Base-by-base conservation (phyloP, 2,888 invertebrate genomes). In the Urechis unicinctus region DNA sequence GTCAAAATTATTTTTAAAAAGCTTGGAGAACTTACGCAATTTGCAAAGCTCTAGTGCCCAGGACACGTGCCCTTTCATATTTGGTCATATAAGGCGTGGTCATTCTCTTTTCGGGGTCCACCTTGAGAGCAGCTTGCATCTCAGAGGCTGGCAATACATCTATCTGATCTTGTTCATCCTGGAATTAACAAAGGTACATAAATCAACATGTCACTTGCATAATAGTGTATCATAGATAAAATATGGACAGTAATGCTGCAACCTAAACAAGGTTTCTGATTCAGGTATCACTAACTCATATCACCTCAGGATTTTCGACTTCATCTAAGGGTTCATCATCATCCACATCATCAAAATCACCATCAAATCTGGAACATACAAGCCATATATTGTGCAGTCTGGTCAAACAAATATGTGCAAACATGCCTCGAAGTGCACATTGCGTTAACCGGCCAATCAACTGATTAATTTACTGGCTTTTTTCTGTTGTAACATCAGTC, bases 31-130 rank as follows among this genome's bases (percentile, higher is more conserved):
- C 75, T 69, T 68, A 79, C 78, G 98, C 94, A 74, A 99, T 99
- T 80, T 99, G 98, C 41, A 98, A 80, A 0, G 98, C 98, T 73
- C 98, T 82, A 0, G 98, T 98, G 1, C 98, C 98, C 67, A 94
- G 78, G 0, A 94, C 89, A 65, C 93, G 80, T 0, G 94, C 94
- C 64, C 93, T 80, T 79, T 94, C 93, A 79, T 94, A 93, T 83
- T 98, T 99, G 1, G 97, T 98, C 95, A 99, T 95, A 72, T 94
- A 98, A 69, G 90, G 88, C 0, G 97, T 96, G 1, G 98, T 98
- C 49, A 96, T 96, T 25, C 95, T 84, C 74, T 93, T 94, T 0
- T 70, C 61, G 36, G 74, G 70, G 24, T 77, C 75, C 24, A 73
- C 74, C 17, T 66, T 60, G 49, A 66, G 68, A n/a, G 62, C 62